Percentiles rank a stretch among this genome's conserved stretches.
These are phyloP conservation scores for Neodiprion fabricii DNA, from an alignment of 1,140 invertebrate species.

Conservation along the genomic window DNA sequence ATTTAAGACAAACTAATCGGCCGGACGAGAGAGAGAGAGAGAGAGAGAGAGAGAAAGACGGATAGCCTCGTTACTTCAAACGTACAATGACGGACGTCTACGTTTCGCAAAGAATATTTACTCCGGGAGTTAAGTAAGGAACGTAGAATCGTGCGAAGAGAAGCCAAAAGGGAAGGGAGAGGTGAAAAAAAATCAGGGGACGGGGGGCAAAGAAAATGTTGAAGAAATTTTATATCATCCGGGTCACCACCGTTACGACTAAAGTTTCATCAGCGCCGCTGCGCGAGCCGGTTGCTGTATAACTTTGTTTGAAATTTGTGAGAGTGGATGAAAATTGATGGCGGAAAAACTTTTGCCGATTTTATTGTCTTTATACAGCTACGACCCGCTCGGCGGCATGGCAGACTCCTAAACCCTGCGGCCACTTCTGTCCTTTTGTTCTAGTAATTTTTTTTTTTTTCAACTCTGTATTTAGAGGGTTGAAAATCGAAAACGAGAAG, in stretches of 20 bases:
- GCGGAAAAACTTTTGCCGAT: background rate
- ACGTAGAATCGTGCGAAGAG: too few relatives aligned
- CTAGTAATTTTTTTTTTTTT: background rate
- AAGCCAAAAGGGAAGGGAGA: too few relatives aligned
- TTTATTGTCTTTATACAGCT: background rate
- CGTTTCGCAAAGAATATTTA: too few relatives aligned
- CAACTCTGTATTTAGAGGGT: background rate
- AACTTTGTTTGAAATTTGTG: background rate
- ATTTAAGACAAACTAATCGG: background rate
- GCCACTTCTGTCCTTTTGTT: background rate
- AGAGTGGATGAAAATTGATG: constrained; percentile 3
- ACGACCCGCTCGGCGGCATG: background rate
- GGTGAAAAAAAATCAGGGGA: too few relatives aligned
- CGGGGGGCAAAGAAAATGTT: too few relatives aligned
- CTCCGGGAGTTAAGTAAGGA: too few relatives aligned
- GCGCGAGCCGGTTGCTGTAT: background rate
- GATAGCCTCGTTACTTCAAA: background rate
- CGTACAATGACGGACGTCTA: background rate
- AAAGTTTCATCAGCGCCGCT: background rate
- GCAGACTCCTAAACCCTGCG: background rate
- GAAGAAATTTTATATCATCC: background rate
- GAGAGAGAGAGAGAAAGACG: background rate
- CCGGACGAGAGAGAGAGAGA: background rate
- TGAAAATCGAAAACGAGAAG: too few relatives aligned
- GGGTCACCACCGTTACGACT: background rate